A percentile compares a stretch with the other conserved stretches of the same genome.
phyloP scores from a whole-genome alignment of 2,797 vertebrate genomes.

The Molothrus ater region DNA sequence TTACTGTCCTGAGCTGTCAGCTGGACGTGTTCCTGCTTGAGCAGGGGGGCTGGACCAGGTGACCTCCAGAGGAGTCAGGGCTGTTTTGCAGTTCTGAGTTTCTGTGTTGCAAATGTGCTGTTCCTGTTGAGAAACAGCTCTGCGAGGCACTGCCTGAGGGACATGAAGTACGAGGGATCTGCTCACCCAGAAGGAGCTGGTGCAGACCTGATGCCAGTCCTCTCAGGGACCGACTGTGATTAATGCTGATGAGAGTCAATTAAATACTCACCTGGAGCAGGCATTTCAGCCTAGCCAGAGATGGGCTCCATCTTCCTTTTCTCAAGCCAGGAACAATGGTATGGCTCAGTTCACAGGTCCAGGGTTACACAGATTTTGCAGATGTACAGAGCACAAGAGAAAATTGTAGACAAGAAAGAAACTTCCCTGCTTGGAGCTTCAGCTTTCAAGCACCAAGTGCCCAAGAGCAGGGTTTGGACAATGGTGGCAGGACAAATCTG shows the following conservation, averaged over 20 bases:
- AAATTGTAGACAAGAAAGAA: background rate
- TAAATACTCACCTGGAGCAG: background rate
- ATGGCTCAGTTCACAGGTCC: background rate
- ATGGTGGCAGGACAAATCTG: background rate
- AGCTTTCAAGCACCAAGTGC: background rate
- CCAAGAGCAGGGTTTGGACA: background rate
- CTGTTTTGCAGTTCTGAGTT: background rate
- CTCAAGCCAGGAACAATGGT: background rate
- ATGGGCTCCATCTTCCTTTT: background rate
- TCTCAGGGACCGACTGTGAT: background rate
- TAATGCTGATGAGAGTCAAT: background rate
- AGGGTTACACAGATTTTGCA: background rate
- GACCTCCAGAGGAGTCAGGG: background rate
- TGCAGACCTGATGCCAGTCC: background rate
- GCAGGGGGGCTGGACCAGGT: background rate
- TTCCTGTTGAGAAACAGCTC: background rate
- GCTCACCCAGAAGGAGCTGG: background rate
- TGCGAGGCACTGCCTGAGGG: background rate
- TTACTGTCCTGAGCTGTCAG: no score
- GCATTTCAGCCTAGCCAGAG: background rate
- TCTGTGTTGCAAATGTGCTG: background rate
- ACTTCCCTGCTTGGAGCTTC: background rate
- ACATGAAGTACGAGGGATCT: accelerated
- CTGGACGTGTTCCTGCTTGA: background rate
- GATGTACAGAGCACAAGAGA: background rate